Evolutionary conservation across 2,797 vertebrate species (phyloP), one percentile per base, ranked within the genome.

Genomic region (Leptodactylus fallax): DNA sequence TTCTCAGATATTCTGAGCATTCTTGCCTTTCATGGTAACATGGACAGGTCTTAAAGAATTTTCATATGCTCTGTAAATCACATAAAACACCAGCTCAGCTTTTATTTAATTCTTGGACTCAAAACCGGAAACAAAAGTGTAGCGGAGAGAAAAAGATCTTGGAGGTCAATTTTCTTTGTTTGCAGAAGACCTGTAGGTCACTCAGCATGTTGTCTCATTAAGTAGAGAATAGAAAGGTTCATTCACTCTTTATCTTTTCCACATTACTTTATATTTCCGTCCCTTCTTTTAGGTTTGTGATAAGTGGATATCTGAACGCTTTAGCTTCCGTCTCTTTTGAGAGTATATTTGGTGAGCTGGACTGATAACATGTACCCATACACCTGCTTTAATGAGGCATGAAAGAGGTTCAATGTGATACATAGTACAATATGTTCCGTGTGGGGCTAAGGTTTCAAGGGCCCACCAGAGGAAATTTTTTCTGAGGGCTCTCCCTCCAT

Each of bases 11-110:
- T 83, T 77, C 36, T 1, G 49, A 51, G 67, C 74, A 88, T 88
- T 88, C 87, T 85, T 88, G 65, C 82, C 82, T 85, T 85, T 88
- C 82, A 85, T 88, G 82, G 87, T 79, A 85, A 88, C 82, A 88
- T 56, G 47, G 87, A 80, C 76, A 85, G 55, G 36, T 63, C 87
- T 77, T 85, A n/a, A 85, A 88, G 87, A 88, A 88, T 88, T 81
- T 72, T 80, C 72, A 80, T 83, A 27, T 17, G 63, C 82, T 85
- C 63, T 85, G 63, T 74, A 85, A 80, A 88, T 84, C 87, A 81
- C 55, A 80, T 60, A 85, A 85, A 85, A 69, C 76, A 56, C 23
- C 72, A 51, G 51, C 65, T 85, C 76, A 55, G 65, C 53, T 36
- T 65, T 76, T 69, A 69, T 88, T 84, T 88, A 69, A 88, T 88